Evolutionary conservation across 2,797 vertebrate genomes (phyloP).

Genomic region (Mus minutoides): DNA sequence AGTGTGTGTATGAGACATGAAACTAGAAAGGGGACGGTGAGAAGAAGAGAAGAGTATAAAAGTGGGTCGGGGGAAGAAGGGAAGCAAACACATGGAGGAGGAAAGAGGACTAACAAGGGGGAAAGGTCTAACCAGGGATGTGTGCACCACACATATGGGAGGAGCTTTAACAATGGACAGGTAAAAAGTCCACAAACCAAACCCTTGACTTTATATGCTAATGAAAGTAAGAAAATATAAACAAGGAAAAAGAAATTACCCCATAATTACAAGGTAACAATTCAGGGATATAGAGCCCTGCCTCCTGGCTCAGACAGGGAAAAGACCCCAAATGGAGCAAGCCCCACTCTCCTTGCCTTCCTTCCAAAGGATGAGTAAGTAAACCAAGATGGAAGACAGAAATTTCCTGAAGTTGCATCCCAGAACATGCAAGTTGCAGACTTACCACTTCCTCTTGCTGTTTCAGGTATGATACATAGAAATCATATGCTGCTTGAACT

Average conservation of each 20-base stretch:
- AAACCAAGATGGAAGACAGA: too few species aligned
- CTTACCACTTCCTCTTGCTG: conserved; percentile 37
- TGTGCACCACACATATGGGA: not conserved
- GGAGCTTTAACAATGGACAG: not conserved
- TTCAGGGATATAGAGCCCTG: not conserved
- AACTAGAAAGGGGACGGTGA: not conserved
- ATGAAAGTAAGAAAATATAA: not conserved
- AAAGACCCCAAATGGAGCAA: not conserved
- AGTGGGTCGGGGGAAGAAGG: not conserved
- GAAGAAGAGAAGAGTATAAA: not conserved
- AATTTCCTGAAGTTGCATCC: conserved; percentile 1
- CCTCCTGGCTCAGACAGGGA: not conserved
- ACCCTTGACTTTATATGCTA: not conserved
- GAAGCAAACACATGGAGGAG: not conserved
- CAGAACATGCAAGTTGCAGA: conserved; percentile 12
- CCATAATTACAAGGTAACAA: not conserved
- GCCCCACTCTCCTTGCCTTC: not conserved
- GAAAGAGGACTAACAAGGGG: too few species aligned
- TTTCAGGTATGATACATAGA: conserved; percentile 72
- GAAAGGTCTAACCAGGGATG: too few species aligned
- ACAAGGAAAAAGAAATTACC: not conserved
- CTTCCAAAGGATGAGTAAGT: not conserved
- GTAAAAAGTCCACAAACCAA: not conserved
- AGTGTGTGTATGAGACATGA: not conserved
- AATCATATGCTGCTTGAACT: conserved; percentile 65